These are phyloP conservation scores for Drosophila persimilis DNA, from an alignment of 1,140 invertebrate species.

Conservation along the genomic window DNA sequence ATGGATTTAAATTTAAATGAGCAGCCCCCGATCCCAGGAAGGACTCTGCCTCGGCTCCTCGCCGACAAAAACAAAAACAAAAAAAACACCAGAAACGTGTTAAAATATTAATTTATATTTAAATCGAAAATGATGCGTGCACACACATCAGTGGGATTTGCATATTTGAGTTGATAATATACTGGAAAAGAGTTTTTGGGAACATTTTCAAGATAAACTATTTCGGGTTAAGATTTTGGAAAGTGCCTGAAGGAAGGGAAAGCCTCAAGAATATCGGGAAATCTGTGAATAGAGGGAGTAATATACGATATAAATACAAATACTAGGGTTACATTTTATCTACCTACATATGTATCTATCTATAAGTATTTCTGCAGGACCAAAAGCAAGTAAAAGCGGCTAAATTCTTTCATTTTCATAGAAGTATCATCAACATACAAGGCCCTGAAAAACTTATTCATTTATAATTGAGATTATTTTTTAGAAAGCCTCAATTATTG, in stretches of 20 bases:
- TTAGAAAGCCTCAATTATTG: no score
- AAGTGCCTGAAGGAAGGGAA: not conserved
- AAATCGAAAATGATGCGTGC: slow-evolving; percentile 64
- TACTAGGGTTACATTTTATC: no score
- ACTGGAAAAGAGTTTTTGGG: slow-evolving; percentile 9
- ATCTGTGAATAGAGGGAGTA: no score
- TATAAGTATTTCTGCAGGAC: no score
- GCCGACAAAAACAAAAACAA: slow-evolving; percentile 19
- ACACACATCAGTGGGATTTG: slow-evolving; percentile 44
- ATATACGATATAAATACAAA: no score
- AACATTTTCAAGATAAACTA: slow-evolving; percentile 23
- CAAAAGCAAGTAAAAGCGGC: no score
- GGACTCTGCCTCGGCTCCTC: slow-evolving; percentile 41
- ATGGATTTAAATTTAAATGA: slow-evolving; percentile 80
- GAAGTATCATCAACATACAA: no score
- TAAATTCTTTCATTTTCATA: no score
- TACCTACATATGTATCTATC: no score
- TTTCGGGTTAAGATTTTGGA: slow-evolving; percentile 4
- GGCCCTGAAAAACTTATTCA: no score
- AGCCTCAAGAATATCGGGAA: no score
- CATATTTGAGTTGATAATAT: slow-evolving; percentile 41
- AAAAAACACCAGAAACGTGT: slow-evolving; percentile 51
- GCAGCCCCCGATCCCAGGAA: slow-evolving; percentile 6
- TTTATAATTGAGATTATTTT: no score
- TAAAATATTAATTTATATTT: slow-evolving; percentile 77